Evolutionary conservation across 1,140 invertebrate genomes (phyloP), one percentile per base, ranked within the genome.

Genomic region (Drosophila watanabei): DNA sequence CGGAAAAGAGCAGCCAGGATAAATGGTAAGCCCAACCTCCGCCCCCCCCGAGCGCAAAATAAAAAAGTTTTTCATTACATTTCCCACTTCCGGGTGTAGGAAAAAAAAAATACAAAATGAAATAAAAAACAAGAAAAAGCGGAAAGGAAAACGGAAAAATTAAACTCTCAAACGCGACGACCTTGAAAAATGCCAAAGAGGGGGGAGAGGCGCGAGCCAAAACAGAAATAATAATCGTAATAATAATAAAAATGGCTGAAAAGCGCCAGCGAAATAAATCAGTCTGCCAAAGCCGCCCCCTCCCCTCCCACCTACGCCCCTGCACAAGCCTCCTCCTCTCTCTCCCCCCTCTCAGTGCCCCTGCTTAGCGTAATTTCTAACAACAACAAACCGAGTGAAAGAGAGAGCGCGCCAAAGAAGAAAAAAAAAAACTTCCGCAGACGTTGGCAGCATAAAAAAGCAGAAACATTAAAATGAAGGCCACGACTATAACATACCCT

Each of bases 41-140:
- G n/a, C 11, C 9, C 5, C 58, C 79, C 24, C 24, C 24, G 1
- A 69, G 62, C 33, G 60, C 48, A 30, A 86, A 86, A 85, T 69
- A 63, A 82, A 89, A 75, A 89, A 90, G 60, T 89, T 90, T 89
- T 89, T 90, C 85, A 89, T 89, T 90, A 89, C 85, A 89, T 85
- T 89, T 90, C 64, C 77, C 77, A 87, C 82, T 88, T 87, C 86
- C 85, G 85, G 46, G 35, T n/a, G 52, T 56, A 37, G 24, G 18
- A 11, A 57, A 39, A n/a, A n/a, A 24, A n/a, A 28, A 61, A 52
- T n/a, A 24, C n/a, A n/a, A n/a, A n/a, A n/a, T n/a, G n/a, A n/a
- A 8, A 41, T 4, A 52, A 39, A 1, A 18, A 5, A 24, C 24
- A 24, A 62, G 18, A 28, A 28, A 4, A 2, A 13, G 13, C 39